Percentiles rank a stretch among this genome's conserved stretches.
phyloP scores from a whole-genome alignment of 92 coral and sea anemone genomes.

The Umimayanthus kanabou region DNA sequence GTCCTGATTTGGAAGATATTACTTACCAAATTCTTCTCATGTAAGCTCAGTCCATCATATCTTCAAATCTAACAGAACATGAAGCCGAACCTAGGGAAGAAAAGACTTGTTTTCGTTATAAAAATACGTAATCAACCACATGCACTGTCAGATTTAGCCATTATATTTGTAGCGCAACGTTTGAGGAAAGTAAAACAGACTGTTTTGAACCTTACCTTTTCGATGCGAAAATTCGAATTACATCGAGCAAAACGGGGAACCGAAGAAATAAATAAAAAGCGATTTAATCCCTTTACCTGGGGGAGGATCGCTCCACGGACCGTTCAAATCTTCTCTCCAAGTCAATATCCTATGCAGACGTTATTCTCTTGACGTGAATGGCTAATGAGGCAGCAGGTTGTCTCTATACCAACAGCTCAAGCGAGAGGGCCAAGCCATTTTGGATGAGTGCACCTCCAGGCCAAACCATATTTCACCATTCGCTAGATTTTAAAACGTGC shows the following conservation, averaged over 20 bases:
- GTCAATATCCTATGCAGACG: constrained; percentile 65
- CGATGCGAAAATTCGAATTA: not conserved
- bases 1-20: not conserved
- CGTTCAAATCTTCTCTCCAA: not conserved
- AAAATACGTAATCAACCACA: not conserved
- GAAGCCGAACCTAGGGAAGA: not conserved
- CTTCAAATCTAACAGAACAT: not conserved
- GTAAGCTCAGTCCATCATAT: not conserved
- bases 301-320: constrained; percentile 4
- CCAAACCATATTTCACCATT: not conserved
- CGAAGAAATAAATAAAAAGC: not conserved
- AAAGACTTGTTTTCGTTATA: not conserved
- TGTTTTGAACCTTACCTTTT: not conserved
- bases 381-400: constrained; percentile 22
- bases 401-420: not conserved
- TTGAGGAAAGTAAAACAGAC: not conserved
- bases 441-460: not conserved
- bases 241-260: not conserved
- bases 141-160: not conserved
- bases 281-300: not conserved
- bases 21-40: constrained; percentile 13
- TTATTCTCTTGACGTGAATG: constrained; percentile 47
- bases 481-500: not conserved
- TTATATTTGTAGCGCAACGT: not conserved
- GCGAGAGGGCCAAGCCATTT: not conserved